These are phyloP conservation scores for Cosmorhoe ocellata DNA, from an alignment of 2,888 invertebrate genomes.

Conservation along the genomic window DNA sequence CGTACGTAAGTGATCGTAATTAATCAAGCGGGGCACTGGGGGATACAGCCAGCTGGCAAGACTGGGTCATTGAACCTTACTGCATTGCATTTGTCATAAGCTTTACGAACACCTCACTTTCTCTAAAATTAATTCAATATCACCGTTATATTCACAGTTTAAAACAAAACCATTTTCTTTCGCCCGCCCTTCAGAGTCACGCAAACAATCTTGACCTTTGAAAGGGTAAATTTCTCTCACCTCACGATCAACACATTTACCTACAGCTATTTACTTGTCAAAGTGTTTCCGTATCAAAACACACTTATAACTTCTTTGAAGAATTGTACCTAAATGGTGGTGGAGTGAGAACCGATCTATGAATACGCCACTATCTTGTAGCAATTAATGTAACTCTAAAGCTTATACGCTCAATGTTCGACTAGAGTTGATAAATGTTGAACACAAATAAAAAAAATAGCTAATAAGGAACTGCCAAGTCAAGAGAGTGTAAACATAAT, in stretches of 20 bases:
- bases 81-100: constrained; percentile 9
- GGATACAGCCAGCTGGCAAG: constrained; percentile 15
- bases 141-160: constrained; percentile 6
- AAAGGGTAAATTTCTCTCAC: constrained; percentile 18
- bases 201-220: constrained; percentile 25
- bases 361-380: too few relatives aligned
- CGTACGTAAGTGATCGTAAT: constrained; percentile 31
- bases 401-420: too few relatives aligned
- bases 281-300: constrained; percentile 10
- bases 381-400: too few relatives aligned
- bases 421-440: too few relatives aligned
- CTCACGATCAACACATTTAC: constrained; percentile 24
- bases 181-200: constrained; percentile 21
- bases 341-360: too few relatives aligned
- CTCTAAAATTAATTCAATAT: neutral
- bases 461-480: too few relatives aligned
- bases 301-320: neutral
- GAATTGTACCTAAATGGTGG: neutral
- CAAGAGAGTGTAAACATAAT: too few relatives aligned
- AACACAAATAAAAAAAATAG: too few relatives aligned
- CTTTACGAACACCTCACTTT: neutral
- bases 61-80: constrained; percentile 36
- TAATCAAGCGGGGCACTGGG: constrained; percentile 37
- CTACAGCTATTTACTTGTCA: constrained; percentile 18
- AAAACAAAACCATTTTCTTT: constrained; percentile 16